Evolutionary conservation across 2,113 vertebrate species (phyloP), one percentile per base, ranked within the genome.

Genomic region (Etheostoma spectabile): DNA sequence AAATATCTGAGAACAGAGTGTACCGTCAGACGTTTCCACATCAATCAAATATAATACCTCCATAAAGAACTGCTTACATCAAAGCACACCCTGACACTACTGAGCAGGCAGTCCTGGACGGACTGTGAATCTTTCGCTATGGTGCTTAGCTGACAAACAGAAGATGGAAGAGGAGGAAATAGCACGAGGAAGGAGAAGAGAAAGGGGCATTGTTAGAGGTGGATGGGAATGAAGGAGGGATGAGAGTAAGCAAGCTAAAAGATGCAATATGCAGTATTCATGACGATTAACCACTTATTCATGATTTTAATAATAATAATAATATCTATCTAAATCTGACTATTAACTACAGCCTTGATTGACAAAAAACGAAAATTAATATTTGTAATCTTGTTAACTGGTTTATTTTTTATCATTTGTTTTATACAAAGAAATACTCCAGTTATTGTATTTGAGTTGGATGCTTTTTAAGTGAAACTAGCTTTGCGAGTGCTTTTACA

Each of bases 41-140:
- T 92, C 88, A 87, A 84, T 92, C 91, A 88, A 78, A 84, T 63
- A 57, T 85, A 92, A 91, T 88, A 86, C 83, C 81, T 61, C 72
- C 80, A 86, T 74, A 83, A 90, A 91, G 88, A 90, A 90, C 24
- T 86, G 87, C 86, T 85, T 78, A 79, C 87, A 91, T 83, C 84
- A 86, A 90, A 89, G 89, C 86, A 74, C 70, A 69, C 22, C 57
- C 55, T 59, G 68, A 66, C 69, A 52, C 66, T 45, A 76, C 69
- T 33, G 80, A 82, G 62, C 83, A 72, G 72, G 55, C 81, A 69
- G 83, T 57, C 85, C 68, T 45, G 73, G 66, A 80, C 68, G 49
- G 71, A 66, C 30, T 45, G 79, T 72, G 68, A 60, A 78, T 82
- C 84, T 82, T 79, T 80, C 19, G 55, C 76, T 67, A 18, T 38